Percentiles rank a stretch among this genome's conserved stretches.
These are phyloP conservation scores for Mustelus asterias DNA, from an alignment of 2,113 vertebrate species.

Conservation along the genomic window DNA sequence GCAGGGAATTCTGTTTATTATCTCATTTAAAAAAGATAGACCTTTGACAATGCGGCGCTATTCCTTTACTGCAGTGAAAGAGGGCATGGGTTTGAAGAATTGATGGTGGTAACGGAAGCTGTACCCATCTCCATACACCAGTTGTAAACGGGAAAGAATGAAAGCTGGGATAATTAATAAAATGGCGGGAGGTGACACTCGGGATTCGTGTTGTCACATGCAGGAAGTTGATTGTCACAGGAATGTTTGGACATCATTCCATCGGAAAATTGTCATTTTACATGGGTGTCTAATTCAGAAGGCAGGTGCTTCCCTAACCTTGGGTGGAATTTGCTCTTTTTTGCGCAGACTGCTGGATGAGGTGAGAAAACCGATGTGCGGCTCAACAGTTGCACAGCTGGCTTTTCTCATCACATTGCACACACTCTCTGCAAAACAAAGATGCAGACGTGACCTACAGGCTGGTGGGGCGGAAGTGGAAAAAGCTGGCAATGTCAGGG, in stretches of 20 bases:
- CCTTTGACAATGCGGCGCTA: neutral
- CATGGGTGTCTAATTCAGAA: neutral
- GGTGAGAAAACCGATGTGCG: too few species aligned
- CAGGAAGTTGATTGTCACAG: neutral
- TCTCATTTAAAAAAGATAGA: neutral
- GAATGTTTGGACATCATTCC: neutral
- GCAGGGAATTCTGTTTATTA: neutral
- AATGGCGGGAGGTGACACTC: neutral
- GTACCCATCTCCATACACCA: neutral
- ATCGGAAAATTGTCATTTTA: neutral
- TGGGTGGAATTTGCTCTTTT: too few species aligned
- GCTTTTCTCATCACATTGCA: too few species aligned
- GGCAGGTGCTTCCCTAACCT: neutral
- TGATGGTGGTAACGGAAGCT: neutral
- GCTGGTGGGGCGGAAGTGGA: too few species aligned
- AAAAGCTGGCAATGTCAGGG: too few species aligned
- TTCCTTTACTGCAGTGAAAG: neutral
- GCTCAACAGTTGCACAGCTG: too few species aligned
- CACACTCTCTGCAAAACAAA: too few species aligned
- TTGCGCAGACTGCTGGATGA: too few species aligned
- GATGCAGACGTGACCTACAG: too few species aligned
- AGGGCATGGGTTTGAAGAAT: neutral
- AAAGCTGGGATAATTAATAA: neutral
- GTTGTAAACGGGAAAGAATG: neutral
- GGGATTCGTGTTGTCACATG: neutral